phyloP scores from a whole-genome alignment of 2,888 invertebrate species.

The Drosophila neonasuta region DNA sequence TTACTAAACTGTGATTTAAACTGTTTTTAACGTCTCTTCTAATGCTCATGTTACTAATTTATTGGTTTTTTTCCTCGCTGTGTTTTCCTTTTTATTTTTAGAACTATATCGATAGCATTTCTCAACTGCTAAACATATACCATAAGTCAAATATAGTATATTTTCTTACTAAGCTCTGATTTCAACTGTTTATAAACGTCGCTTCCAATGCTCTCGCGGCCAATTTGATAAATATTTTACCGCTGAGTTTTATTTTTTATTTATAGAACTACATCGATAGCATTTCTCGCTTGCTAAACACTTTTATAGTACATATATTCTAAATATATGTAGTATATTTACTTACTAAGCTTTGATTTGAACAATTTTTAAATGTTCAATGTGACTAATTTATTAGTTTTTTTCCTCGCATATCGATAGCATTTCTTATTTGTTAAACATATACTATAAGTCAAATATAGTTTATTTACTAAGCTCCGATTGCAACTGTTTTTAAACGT shows the following conservation, averaged over 20 bases:
- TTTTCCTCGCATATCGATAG: conserved; percentile 31
- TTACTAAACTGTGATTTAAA: conserved; percentile 5
- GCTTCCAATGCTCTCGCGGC: conserved; percentile 32
- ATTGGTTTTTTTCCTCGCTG: conserved; percentile 41
- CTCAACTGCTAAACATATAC: not conserved
- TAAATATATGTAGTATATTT: no score
- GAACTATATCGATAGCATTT: conserved; percentile 47
- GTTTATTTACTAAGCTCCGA: not conserved
- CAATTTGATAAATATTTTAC: conserved; percentile 57
- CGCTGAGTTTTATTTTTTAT: conserved; percentile 31
- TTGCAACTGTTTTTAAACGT: not conserved
- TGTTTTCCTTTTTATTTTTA: conserved; percentile 47
- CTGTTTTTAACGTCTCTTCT: conserved; percentile 15
- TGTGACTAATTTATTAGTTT: conserved; percentile 59
- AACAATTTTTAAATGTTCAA: conserved; percentile 17
- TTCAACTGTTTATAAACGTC: conserved; percentile 2
- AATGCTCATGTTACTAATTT: conserved; percentile 53
- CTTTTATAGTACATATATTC: not conserved
- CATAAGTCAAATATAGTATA: no score
- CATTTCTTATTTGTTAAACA: conserved; percentile 6
- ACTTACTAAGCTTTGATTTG: conserved; percentile 4
- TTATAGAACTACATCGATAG: conserved; percentile 54
- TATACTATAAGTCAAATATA: no score
- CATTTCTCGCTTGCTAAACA: conserved; percentile 7
- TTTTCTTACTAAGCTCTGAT: not conserved